Evolutionary conservation across 2,797 vertebrate species (phyloP), one percentile per base, ranked within the genome.

Genomic region (Enteromius afrohamiltoni): DNA sequence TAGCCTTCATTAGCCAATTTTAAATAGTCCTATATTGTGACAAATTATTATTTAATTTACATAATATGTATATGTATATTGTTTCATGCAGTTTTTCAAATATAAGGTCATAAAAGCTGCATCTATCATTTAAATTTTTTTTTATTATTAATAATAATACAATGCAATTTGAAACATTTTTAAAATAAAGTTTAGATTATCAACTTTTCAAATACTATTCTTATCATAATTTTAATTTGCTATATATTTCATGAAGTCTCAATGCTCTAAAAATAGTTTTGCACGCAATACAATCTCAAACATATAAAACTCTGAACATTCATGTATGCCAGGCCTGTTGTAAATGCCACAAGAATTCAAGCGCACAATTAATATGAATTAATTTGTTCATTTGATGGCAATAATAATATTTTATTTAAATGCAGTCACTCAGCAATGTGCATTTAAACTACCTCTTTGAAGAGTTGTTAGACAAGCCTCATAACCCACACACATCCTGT

Each of bases 401-500:
- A 51, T 0, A 37, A 6, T 40, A 58, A 4, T 75, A 37, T 40
- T 49, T 26, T 31, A 0, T 37, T 51, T 53, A 45, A 23, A 80
- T 31, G 21, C 26, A 68, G 26, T 11, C 29, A 17, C 11, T 40
- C 4, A 62, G 17, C 29, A 49, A 3, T 16, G 55, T 42, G 26
- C 21, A 49, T 37, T 64, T 37, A 31, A 49, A 49, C 1, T 1
- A 21, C 2, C 0, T 51, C 19, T 51, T 8, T 64, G 23, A 65
- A 19, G 10, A 81, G 37, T 47, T 11, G 1, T 7, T 0, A 74
- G 29, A 65, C 21, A 75, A 65, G n/a, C 16, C 70, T 74, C 58
- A 82, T 74, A 74, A 65, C 80, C 80, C 70, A 82, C 80, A 74
- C 58, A 75, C 60, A 65, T 82, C 80, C 80, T 82, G 80, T 51